phyloP scores from a whole-genome alignment of 2,113 vertebrate genomes.

The Amblyornis subalaris region DNA sequence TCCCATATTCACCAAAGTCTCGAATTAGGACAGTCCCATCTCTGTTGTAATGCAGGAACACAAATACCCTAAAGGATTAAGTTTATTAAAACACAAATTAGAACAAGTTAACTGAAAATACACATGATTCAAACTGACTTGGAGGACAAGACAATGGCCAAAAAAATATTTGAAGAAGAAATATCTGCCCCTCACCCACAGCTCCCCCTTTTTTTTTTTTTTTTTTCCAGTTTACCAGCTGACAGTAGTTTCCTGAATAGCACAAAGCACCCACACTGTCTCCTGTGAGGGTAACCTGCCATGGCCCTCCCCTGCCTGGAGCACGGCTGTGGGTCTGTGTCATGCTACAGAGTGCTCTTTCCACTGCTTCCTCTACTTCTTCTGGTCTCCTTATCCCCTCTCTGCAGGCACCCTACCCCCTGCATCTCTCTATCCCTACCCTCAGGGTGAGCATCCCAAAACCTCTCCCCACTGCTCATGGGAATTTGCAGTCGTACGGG shows the following conservation, averaged over 20 bases:
- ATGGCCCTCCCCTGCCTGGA: background rate
- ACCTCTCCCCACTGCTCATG: fast-evolving
- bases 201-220: background rate
- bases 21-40: background rate
- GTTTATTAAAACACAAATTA: background rate
- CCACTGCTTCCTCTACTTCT: background rate
- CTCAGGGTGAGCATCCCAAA: background rate
- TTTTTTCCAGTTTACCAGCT: background rate
- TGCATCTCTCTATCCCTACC: background rate
- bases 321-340: background rate
- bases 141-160: background rate
- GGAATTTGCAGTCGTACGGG: background rate
- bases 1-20: background rate
- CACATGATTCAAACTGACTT: background rate
- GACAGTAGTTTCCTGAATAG: background rate
- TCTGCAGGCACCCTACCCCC: background rate
- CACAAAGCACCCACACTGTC: fast-evolving
- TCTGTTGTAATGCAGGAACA: background rate
- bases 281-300: background rate
- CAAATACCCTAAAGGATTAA: background rate
- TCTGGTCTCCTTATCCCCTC: background rate
- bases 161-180: background rate
- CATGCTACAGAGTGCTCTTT: background rate
- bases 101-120: background rate
- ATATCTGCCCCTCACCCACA: background rate